These are phyloP conservation scores for Corythornis cristatus DNA, from an alignment of 2,113 vertebrate species.

Conservation along the genomic window DNA sequence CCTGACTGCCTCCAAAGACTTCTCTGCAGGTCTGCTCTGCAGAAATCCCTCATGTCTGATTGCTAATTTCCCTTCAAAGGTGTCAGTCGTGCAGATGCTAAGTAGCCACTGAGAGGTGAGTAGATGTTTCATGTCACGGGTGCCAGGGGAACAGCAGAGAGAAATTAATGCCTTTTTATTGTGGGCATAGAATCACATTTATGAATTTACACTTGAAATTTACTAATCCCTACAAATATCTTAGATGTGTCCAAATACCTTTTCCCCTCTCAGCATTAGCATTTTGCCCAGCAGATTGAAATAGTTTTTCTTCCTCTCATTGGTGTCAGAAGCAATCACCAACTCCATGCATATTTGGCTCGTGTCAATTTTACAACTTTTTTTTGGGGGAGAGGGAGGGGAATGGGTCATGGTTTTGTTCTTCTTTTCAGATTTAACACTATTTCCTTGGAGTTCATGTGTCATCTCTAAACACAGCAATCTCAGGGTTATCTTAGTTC, in stretches of 20 bases:
- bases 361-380: not conserved
- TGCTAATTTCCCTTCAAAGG: not conserved
- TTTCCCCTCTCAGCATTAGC: not conserved
- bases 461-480: not conserved
- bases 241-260: not conserved
- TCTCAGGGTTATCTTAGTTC: not conserved
- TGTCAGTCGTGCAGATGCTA: not conserved
- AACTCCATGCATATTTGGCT: not conserved
- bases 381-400: rapidly evolving
- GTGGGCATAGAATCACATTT: not conserved
- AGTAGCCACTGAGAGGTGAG: rapidly evolving
- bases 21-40: not conserved
- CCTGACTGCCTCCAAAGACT: rapidly evolving
- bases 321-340: not conserved
- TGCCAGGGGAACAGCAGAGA: not conserved
- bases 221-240: not conserved
- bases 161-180: not conserved
- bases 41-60: not conserved
- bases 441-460: not conserved
- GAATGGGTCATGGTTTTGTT: not conserved
- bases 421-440: not conserved
- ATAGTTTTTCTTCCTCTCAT: not conserved
- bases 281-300: not conserved
- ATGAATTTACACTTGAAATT: not conserved
- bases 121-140: not conserved